Conservation (phyloP, 2,888 invertebrate species). For the Pachycephus smyrnensis region DNA sequence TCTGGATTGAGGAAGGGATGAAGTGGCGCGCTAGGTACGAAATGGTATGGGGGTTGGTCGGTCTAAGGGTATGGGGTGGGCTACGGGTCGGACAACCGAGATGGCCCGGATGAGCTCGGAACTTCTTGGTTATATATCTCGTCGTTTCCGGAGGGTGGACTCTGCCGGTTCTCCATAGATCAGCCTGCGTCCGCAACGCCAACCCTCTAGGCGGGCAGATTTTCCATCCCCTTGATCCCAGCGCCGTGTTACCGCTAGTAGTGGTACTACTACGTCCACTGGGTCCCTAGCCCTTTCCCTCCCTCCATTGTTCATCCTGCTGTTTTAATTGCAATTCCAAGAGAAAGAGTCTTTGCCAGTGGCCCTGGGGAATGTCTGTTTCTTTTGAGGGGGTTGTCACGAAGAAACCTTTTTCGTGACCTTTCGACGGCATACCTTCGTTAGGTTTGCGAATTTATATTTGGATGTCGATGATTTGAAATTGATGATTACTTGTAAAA, state of each 20-base stretch:
- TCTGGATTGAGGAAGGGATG: slow-evolving; percentile 6
- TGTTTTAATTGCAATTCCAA: not conserved
- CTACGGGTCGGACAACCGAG: slow-evolving; percentile 33
- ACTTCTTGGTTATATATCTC: slow-evolving; percentile 26
- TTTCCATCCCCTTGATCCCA: not conserved
- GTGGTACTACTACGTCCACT: not conserved
- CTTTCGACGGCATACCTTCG: not conserved
- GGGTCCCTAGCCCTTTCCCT: not conserved
- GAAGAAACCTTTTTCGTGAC: not conserved
- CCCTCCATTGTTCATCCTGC: not conserved
- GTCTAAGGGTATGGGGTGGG: slow-evolving; percentile 23
- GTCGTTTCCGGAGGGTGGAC: slow-evolving; percentile 25
- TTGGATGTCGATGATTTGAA: not conserved
- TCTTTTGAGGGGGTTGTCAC: not conserved
- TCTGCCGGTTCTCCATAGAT: slow-evolving; percentile 21
- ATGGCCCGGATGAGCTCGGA: slow-evolving; percentile 19
- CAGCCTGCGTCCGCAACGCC: slow-evolving; percentile 1
- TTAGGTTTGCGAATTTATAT: not conserved
- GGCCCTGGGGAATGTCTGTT: not conserved
- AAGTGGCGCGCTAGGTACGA: not conserved
- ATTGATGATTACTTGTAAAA: not conserved
- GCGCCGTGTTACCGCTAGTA: not conserved
- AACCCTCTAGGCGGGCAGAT: not conserved
- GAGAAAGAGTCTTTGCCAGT: not conserved
- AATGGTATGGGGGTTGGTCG: not conserved